Conservation (phyloP, 2,797 vertebrate genomes). For the Gymnocypris eckloni region DNA sequence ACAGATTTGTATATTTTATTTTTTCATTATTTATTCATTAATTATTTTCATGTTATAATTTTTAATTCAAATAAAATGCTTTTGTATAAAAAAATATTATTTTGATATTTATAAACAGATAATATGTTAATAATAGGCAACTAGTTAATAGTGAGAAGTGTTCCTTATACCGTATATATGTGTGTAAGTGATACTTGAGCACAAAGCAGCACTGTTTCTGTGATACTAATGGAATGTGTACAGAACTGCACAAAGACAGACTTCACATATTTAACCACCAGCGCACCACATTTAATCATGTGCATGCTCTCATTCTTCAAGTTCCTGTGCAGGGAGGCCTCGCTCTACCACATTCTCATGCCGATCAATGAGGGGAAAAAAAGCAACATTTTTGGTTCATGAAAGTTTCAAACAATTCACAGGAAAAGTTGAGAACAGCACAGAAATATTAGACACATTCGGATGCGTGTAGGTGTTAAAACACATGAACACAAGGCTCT, state of each 20-base stretch:
- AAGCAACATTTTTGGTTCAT: background rate
- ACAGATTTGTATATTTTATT: background rate
- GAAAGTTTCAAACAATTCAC: background rate
- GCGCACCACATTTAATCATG: background rate
- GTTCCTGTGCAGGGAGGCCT: conserved; percentile 8
- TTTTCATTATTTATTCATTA: too few species aligned
- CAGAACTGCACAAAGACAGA: background rate
- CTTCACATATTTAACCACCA: background rate
- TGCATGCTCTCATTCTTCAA: background rate
- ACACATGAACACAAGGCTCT: background rate
- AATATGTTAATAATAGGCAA: too few species aligned
- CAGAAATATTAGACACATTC: background rate
- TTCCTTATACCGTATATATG: background rate
- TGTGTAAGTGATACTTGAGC: too few species aligned
- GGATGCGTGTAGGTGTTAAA: background rate
- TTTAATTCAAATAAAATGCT: too few species aligned
- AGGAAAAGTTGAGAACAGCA: too few species aligned
- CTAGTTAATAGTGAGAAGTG: too few species aligned
- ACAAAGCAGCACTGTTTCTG: background rate
- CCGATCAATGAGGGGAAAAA: background rate
- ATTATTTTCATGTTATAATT: too few species aligned
- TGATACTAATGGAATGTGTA: background rate
- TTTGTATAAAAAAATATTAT: too few species aligned
- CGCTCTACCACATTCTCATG: background rate
- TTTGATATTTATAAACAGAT: too few species aligned